These are phyloP conservation scores for Trypoxylon attenuatum DNA, from an alignment of 2,888 invertebrate genomes.

Conservation along the genomic window DNA sequence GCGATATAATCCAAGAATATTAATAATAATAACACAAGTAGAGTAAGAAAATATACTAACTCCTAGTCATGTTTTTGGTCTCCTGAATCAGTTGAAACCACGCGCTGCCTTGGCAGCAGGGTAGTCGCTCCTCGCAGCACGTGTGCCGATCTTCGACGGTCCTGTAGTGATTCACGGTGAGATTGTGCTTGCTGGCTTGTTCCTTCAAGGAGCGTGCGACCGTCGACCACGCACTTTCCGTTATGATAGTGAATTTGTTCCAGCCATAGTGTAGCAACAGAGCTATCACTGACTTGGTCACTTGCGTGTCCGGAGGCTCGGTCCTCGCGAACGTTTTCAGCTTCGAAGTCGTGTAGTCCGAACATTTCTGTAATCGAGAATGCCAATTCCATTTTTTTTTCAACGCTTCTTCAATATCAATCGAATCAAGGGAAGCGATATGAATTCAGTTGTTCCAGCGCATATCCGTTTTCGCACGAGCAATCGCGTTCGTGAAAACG, in stretches of 20 bases:
- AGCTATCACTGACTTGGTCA: slow-evolving; percentile 95
- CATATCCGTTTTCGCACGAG: background rate
- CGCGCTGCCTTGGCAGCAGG: slow-evolving; percentile 86
- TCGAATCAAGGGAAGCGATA: too few species aligned
- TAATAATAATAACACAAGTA: too few species aligned
- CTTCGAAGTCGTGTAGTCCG: slow-evolving; percentile 90
- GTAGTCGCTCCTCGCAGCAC: slow-evolving; percentile 85
- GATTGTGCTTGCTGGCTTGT: slow-evolving; percentile 85
- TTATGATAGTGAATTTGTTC: slow-evolving; percentile 93
- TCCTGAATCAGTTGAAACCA: slow-evolving; percentile 91
- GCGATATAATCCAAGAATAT: too few species aligned
- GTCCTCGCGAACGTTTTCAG: slow-evolving; percentile 95
- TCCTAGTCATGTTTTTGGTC: slow-evolving; percentile 90
- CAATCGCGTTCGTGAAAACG: slow-evolving; percentile 9
- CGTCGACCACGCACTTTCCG: slow-evolving; percentile 87
- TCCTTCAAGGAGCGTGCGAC: slow-evolving; percentile 88
- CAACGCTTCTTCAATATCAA: too few species aligned
- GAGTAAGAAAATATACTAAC: slow-evolving; percentile 76
- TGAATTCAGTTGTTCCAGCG: background rate
- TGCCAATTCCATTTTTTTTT: too few species aligned
- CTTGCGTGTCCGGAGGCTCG: slow-evolving; percentile 95
- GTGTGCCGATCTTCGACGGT: slow-evolving; percentile 83
- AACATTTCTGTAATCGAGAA: slow-evolving; percentile 89
- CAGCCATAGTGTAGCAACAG: slow-evolving; percentile 93
- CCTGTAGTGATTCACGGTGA: slow-evolving; percentile 88